Conservation (phyloP, 2,113 vertebrate genomes). For the Lepus americanus region DNA sequence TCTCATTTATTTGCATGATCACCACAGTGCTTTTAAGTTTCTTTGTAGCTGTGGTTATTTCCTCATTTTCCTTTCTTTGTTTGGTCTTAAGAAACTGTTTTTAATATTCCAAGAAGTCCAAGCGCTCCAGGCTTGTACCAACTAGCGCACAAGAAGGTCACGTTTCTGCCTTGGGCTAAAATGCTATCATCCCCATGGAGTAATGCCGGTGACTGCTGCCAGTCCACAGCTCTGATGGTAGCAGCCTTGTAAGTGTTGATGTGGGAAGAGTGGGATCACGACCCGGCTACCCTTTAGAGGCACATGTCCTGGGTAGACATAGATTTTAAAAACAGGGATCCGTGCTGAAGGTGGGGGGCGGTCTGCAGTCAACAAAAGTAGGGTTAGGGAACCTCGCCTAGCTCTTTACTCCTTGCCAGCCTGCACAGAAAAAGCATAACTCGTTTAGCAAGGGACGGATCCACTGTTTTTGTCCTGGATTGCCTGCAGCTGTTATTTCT, state of each 20-base stretch:
- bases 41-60: background rate
- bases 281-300: background rate
- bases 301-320: background rate
- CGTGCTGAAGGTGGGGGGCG: background rate
- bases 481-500: slow-evolving; percentile 32
- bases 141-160: background rate
- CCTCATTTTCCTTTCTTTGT: slow-evolving; percentile 30
- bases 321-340: background rate
- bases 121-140: background rate
- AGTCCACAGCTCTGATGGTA: background rate
- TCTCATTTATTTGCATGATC: background rate
- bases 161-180: background rate
- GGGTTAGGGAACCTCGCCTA: background rate
- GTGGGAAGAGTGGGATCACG: background rate
- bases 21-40: slow-evolving; percentile 16
- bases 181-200: background rate
- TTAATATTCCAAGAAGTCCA: slow-evolving; percentile 4
- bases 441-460: background rate
- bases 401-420: background rate
- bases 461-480: background rate
- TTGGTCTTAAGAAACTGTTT: background rate
- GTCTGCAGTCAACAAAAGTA: background rate
- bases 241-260: background rate
- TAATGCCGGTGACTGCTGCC: background rate
- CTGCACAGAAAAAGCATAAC: background rate